Percentiles rank a stretch among this genome's conserved stretches.
phyloP scores from a whole-genome alignment of 2,888 invertebrate genomes.

The Melipona beecheii region DNA sequence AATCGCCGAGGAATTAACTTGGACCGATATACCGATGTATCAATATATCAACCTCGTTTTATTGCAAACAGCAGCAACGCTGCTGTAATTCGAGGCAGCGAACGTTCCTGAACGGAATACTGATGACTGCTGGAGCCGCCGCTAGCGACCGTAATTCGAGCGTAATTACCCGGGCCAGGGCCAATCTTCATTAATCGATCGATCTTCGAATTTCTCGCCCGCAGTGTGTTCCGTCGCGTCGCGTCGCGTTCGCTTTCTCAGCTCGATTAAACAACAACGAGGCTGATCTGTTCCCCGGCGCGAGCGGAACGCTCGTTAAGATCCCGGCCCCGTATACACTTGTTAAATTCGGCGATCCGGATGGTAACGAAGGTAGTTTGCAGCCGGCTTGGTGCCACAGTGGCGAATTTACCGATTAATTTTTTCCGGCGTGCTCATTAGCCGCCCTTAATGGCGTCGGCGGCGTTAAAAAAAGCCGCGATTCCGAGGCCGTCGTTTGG shows the following conservation, averaged over 20 bases:
- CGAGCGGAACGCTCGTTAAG: constrained; percentile 18
- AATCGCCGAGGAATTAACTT: no score
- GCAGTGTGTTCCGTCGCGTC: background rate
- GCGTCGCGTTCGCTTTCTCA: background rate
- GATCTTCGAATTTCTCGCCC: constrained; percentile 5
- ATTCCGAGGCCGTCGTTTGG: constrained; percentile 37
- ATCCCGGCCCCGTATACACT: constrained; percentile 6
- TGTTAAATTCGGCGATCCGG: constrained; percentile 41
- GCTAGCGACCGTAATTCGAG: background rate
- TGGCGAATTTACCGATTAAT: constrained; percentile 59
- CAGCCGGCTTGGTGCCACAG: constrained; percentile 49
- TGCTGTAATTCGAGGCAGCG: background rate
- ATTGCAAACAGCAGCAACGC: no score
- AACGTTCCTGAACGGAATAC: background rate
- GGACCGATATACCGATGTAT: no score
- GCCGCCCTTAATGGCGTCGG: constrained; percentile 66
- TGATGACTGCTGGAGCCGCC: background rate
- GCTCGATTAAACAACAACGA: constrained; percentile 28
- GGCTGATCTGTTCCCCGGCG: background rate
- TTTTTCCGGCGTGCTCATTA: constrained; percentile 61
- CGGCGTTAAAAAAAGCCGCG: constrained; percentile 59
- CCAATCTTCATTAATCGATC: constrained; percentile 19
- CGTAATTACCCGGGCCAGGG: background rate
- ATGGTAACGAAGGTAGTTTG: constrained; percentile 33
- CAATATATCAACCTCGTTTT: background rate